Base-by-base conservation (phyloP, 2,113 vertebrate genomes). In the Crotophaga sulcirostris region DNA sequence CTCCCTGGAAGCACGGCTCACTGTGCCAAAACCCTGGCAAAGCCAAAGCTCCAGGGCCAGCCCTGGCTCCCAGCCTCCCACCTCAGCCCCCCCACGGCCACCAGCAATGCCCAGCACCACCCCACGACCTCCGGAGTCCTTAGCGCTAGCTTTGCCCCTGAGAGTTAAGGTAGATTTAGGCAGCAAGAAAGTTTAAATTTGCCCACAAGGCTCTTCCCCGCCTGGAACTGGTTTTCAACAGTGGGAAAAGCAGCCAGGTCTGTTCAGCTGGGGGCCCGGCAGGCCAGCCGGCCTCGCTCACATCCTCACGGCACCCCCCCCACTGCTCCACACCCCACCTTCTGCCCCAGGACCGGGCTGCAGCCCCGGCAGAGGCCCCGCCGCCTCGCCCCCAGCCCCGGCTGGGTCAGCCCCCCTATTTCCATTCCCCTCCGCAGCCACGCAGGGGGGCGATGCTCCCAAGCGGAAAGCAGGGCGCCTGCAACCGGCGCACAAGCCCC, bases 41-140 rank as follows among this genome's bases (percentile, higher is more conserved):
- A 84, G 70, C 52, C 0, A 0, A 29, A 23, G 51, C 28, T n/a
- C 54, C 73, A 79, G 10, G 59, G 34, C 2, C 1, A 24, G 5
- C 5, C 3, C 4, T 89, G 93, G 95, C 87, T 94, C 93, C 95
- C 7, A 9, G 49, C 81, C 95, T 89, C 34, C 84, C 23, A 70
- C 75, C 14, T 62, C 66, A 31, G 68, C 63, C 63, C 33, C 0
- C 9, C 51, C 58, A 17, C 2, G 44, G 33, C 72, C 42, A 31
- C 21, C 1, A 1, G 17, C 28, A 24, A 6, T 0, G 3, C 45
- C 10, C 2, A 38, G 66, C 55, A 3, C 54, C 6, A 7, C 34
- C 11, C 83, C 38, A 1, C 20, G 66, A 29, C 67, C 31, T 11
- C 54, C 4, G 7, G 1, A 6, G 49, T 6, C 31, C 11, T 2